Percentiles rank a stretch among this genome's conserved stretches.
These are phyloP conservation scores for Hydrotaea diabolus DNA, from an alignment of 2,888 invertebrate species.

Conservation along the genomic window DNA sequence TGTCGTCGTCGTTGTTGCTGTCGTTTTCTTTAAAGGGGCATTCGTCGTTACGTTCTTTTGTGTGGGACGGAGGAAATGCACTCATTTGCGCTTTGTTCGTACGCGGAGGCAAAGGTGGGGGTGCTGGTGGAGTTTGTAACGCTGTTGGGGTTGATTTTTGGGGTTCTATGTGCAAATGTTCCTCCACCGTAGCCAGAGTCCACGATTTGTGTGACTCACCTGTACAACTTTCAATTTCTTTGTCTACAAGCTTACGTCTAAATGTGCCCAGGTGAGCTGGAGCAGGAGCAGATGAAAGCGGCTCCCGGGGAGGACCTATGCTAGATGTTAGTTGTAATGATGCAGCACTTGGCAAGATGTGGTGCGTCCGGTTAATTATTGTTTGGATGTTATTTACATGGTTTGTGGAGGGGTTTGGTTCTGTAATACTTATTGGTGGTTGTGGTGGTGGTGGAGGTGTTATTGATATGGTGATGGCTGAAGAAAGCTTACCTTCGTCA, in stretches of 20 bases:
- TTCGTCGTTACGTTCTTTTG: conserved; percentile 36
- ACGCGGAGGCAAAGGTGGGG: conserved; percentile 51
- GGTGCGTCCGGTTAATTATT: conserved; percentile 29
- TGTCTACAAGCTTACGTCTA: conserved; percentile 7
- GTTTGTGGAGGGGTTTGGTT: conserved; percentile 45
- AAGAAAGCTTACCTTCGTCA: conserved; percentile 77
- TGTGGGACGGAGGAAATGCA: conserved; percentile 64
- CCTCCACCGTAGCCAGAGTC: conserved; percentile 1
- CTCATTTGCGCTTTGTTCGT: conserved; percentile 33
- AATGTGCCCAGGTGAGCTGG: not conserved
- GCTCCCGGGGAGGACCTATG: not conserved
- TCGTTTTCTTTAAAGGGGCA: conserved; percentile 40
- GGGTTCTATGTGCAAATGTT: not conserved
- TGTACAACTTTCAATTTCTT: conserved; percentile 56
- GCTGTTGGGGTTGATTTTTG: not conserved
- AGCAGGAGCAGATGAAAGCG: not conserved
- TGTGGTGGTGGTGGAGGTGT: conserved; percentile 53
- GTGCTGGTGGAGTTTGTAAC: conserved; percentile 37
- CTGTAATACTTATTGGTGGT: conserved; percentile 35
- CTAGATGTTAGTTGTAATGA: conserved; percentile 13
- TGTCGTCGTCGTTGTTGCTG: conserved; percentile 59
- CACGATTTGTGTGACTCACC: not conserved
- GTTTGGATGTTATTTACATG: conserved; percentile 65
- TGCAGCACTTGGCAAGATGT: not conserved
- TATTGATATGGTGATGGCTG: conserved; percentile 40